Conservation (phyloP, 2,113 vertebrate genomes). For the Archocentrus centrarchus region DNA sequence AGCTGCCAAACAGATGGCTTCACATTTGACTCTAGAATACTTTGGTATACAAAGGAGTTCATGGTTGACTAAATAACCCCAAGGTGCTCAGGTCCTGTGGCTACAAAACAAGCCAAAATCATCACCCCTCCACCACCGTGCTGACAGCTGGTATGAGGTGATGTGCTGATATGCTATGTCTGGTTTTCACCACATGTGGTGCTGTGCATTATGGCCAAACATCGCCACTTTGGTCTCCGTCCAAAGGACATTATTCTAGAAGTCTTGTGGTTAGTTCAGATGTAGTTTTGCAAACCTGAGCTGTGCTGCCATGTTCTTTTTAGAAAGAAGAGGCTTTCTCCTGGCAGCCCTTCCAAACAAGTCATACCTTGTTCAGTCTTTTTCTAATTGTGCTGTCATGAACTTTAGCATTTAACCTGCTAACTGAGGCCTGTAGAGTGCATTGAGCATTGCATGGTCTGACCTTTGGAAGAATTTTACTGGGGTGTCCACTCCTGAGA, state of each 20-base stretch:
- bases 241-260: not conserved
- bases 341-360: not conserved
- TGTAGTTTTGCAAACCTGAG: not conserved
- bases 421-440: not conserved
- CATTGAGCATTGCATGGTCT: not conserved
- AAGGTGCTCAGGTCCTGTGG: accelerated
- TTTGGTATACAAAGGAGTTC: not conserved
- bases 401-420: not conserved
- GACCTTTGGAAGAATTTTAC: not conserved
- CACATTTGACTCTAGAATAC: accelerated
- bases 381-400: not conserved
- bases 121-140: not conserved
- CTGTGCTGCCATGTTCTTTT: not conserved
- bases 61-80: not conserved
- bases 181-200: not conserved
- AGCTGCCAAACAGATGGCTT: not conserved
- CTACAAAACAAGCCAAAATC: not conserved
- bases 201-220: not conserved
- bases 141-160: not conserved
- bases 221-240: not conserved
- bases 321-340: not conserved
- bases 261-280: not conserved
- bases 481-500: not conserved
- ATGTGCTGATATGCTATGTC: not conserved
- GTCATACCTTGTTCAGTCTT: not conserved